Base-by-base conservation (phyloP, 2,888 invertebrate species). In the Drosophila subsilvestris region DNA sequence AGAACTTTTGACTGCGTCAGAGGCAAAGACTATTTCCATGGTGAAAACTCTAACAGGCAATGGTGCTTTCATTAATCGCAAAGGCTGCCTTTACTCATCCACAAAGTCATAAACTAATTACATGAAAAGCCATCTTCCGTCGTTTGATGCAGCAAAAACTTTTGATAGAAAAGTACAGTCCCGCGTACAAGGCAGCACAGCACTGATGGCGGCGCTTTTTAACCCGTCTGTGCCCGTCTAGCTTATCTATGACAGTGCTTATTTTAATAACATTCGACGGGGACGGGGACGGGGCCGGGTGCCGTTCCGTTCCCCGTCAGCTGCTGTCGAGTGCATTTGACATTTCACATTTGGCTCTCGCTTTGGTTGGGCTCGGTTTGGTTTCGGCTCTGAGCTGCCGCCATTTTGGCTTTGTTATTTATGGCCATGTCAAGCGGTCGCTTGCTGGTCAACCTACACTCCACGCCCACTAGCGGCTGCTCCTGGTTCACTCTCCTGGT, bases 331-430 rank as follows among this genome's bases (percentile, higher is more conserved):
- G 72, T 83, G 83, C 86, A 83, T 83, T 87, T 83, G 83, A 83
- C 88, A 83, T 85, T 87, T 83, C 88, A 79, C 82, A 87, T 87
- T 81, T 87, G 85, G 79, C 66, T 54, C 63, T 70, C 68, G 67
- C 72, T 78, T 76, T 74, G 76, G 76, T 63, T 76, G n/a, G n/a
- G n/a, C n/a, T n/a, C 25, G 54, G 70, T 63, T 56, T 32, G 32
- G 57, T 58, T 58, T 57, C 43, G 61, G 61, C 61, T 62, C 37
- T 61, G 69, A 78, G 79, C 72, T 82, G 82, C 78, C 82, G 82
- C 81, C 82, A 82, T 86, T 82, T 82, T 87, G 87, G 85, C 85
- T 82, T 86, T 84, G 82, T 82, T 82, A 82, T 82, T 82, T 82
- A 82, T 86, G 82, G 82, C 79, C 85, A 82, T 82, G 80, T 80